A percentile compares a stretch with the other conserved stretches of the same genome.
Evolutionary conservation across 53 echinoderm and acorn worm species (phyloP).

Genomic region (Astropecten irregularis): DNA sequence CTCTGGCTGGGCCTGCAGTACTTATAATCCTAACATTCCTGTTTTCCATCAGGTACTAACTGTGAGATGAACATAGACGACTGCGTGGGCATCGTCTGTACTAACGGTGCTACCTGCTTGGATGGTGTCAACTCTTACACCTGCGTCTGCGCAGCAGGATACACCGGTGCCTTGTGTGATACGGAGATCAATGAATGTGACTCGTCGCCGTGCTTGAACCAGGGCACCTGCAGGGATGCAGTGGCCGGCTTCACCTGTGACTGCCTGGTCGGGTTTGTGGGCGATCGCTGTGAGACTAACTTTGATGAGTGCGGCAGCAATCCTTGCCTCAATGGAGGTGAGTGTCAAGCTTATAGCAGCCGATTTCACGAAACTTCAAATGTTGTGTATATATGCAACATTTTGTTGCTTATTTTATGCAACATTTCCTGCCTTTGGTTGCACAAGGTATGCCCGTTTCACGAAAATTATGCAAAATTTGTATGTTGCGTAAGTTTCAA

Average conservation of each 20-base stretch:
- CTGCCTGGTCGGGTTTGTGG: conserved; percentile 66
- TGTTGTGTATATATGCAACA: too few species aligned
- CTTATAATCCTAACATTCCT: too few species aligned
- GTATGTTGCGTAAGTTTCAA: too few species aligned
- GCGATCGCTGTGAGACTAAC: conserved; percentile 51
- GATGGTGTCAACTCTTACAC: conserved; percentile 72
- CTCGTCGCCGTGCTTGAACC: conserved; percentile 78
- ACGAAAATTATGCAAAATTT: too few species aligned
- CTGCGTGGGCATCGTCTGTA: conserved; percentile 76
- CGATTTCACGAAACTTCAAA: too few species aligned
- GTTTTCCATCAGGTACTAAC: conserved; percentile 64
- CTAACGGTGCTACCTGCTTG: conserved; percentile 73
- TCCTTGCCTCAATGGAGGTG: conserved; percentile 63
- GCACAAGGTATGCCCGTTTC: too few species aligned
- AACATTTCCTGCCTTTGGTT: too few species aligned
- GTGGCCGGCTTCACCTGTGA: conserved; percentile 68
- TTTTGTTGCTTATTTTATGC: too few species aligned
- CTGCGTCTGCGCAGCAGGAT: conserved; percentile 75
- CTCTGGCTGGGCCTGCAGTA: too few species aligned
- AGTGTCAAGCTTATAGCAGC: too few species aligned
- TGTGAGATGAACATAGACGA: conserved; percentile 90
- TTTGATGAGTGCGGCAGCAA: conserved; percentile 63
- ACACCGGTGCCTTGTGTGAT: conserved; percentile 64
- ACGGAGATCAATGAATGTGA: conserved; percentile 84
- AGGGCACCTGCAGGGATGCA: conserved; percentile 72